These are phyloP conservation scores for Oryzias dopingdopingensis DNA, from an alignment of 2,797 vertebrate genomes.

Conservation along the genomic window DNA sequence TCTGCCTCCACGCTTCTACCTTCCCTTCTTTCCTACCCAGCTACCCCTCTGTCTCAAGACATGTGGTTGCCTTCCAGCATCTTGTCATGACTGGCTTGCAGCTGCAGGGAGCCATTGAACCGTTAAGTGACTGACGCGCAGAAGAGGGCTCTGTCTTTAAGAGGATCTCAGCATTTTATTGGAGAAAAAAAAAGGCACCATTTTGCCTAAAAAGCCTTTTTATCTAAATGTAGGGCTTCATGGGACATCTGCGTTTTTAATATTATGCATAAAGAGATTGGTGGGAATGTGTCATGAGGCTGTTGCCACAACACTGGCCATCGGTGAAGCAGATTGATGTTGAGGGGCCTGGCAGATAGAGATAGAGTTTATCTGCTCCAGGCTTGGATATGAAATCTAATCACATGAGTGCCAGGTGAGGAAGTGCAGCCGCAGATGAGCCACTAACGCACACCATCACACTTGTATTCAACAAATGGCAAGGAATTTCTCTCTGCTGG, in stretches of 20 bases:
- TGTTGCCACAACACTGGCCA: slow-evolving; percentile 48
- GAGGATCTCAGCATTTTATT: slow-evolving; percentile 31
- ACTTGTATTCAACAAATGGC: slow-evolving; percentile 74
- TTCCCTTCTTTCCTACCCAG: slow-evolving; percentile 22
- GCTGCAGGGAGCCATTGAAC: slow-evolving; percentile 12
- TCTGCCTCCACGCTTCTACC: slow-evolving; percentile 38
- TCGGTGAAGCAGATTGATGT: slow-evolving; percentile 69
- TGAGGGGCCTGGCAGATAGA: slow-evolving; percentile 71
- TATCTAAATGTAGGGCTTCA: slow-evolving; percentile 40
- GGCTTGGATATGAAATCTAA: slow-evolving; percentile 76
- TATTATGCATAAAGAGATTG: slow-evolving; percentile 47
- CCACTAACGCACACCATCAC: slow-evolving; percentile 61
- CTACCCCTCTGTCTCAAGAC: slow-evolving; percentile 18
- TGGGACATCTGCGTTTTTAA: slow-evolving; percentile 46
- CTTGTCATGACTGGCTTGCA: slow-evolving; percentile 18
- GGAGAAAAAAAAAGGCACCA: slow-evolving; percentile 22
- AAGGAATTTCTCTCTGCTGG: slow-evolving; percentile 68
- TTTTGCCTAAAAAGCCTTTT: slow-evolving; percentile 25
- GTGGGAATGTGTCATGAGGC: slow-evolving; percentile 45
- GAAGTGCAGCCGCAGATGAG: slow-evolving; percentile 70
- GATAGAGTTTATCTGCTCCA: slow-evolving; percentile 78
- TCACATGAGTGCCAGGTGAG: slow-evolving; percentile 77
- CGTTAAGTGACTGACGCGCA: slow-evolving; percentile 5
- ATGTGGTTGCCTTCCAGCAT: slow-evolving; percentile 17
- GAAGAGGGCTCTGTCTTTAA: slow-evolving; percentile 21